Evolutionary conservation across 2,113 vertebrate genomes (phyloP).

Genomic region (Anthoscopus minutus): DNA sequence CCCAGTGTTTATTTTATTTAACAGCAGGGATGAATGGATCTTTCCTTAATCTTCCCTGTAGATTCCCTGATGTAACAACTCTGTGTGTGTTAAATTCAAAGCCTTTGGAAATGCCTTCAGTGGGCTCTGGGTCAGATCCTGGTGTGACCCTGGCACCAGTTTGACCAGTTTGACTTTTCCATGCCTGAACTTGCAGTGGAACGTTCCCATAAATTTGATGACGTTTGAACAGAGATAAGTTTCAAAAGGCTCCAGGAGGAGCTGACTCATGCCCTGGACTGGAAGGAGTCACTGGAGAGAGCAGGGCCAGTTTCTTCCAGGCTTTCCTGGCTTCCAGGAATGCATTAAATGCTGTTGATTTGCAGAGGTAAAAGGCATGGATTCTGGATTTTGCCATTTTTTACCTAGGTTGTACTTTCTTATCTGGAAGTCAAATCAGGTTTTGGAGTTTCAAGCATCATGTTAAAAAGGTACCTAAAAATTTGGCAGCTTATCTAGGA

Average conservation of each 20-base stretch:
- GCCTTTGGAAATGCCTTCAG: background rate
- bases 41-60: background rate
- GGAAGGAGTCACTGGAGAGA: background rate
- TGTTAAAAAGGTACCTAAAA: background rate
- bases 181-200: background rate
- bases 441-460: background rate
- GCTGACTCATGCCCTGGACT: background rate
- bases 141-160: no score
- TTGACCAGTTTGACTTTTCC: background rate
- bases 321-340: background rate
- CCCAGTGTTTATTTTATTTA: background rate
- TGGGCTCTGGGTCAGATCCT: background rate
- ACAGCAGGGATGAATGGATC: background rate
- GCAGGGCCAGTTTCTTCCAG: background rate
- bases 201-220: background rate
- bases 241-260: background rate
- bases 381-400: background rate
- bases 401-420: background rate
- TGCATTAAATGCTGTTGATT: background rate
- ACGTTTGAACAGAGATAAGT: background rate
- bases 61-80: background rate
- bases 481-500: background rate
- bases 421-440: background rate
- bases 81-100: background rate
- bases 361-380: background rate